A percentile compares a stretch with the other conserved stretches of the same genome.
These are phyloP conservation scores for Diabrotica balteata DNA, from an alignment of 2,888 invertebrate species.

Conservation along the genomic window DNA sequence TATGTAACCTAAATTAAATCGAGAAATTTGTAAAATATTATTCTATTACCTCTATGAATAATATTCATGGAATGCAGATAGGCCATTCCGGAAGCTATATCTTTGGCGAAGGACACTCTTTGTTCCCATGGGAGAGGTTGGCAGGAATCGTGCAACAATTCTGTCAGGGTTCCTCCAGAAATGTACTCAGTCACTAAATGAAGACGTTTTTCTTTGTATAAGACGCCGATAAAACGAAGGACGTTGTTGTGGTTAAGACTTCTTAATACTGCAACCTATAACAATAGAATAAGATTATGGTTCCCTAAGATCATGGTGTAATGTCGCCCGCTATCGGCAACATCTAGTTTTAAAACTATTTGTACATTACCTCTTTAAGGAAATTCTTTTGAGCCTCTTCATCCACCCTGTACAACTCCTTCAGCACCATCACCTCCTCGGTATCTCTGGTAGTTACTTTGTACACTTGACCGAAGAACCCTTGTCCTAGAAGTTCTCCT, in stretches of 20 bases:
- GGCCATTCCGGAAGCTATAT: conserved; percentile 92
- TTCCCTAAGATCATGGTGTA: no score
- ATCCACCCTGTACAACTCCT: conserved; percentile 89
- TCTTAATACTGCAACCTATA: conserved; percentile 84
- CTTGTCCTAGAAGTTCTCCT: conserved; percentile 89
- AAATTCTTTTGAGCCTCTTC: conserved; percentile 95
- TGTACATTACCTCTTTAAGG: conserved; percentile 78
- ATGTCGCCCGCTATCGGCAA: no score
- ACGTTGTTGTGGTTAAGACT: conserved; percentile 91
- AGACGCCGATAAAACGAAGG: conserved; percentile 87
- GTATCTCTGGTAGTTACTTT: conserved; percentile 91
- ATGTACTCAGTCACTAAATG: conserved; percentile 94
- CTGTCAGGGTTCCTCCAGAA: conserved; percentile 88
- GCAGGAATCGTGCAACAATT: conserved; percentile 77
- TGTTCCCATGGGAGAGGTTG: conserved; percentile 79
- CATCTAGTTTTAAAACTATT: neutral
- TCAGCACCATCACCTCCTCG: conserved; percentile 93
- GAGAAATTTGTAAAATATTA: no score
- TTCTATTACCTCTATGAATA: conserved; percentile 68
- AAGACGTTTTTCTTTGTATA: conserved; percentile 90
- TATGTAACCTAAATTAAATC: no score
- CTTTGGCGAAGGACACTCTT: conserved; percentile 85
- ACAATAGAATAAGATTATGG: neutral
- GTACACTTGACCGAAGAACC: conserved; percentile 93
- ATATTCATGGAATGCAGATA: conserved; percentile 95